Evolutionary conservation across 2,113 vertebrate genomes (phyloP), one percentile per base, ranked within the genome.

Genomic region (Tragelaphus imberbis): DNA sequence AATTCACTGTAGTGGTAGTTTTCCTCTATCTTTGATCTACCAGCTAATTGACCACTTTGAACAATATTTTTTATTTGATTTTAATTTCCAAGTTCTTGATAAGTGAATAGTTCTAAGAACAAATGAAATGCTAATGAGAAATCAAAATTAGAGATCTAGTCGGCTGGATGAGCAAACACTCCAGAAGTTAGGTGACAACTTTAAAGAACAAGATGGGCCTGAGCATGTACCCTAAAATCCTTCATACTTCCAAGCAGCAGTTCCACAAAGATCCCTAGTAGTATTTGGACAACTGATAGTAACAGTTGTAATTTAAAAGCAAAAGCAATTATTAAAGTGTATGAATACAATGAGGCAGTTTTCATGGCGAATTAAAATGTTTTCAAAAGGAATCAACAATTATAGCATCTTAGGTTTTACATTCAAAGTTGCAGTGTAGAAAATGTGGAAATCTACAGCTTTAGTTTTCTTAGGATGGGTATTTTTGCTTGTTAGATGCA

Each of bases 371-470:
- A 84, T 94, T 92, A 95, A 88, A 88, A 86, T 93, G 25, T 68
- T 95, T 94, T 96, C 49, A 75, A 90, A 80, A 51, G 81, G 90
- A 97, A 84, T 84, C n/a, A 93, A 91, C 4, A 65, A 56, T 63
- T 33, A 47, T 88, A 94, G 63, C 27, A 59, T 47, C 27, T 71
- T 81, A 80, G 28, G 90, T 75, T 36, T 75, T 80, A 95, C n/a
- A 87, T 77, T 75, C 89, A 65, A 94, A 89, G 3, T 93, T 65
- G 19, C 36, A 95, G 16, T 71, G 77, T 71, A 88, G 77, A 95
- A 77, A 47, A 59, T 49, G 17, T 40, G 61, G 30, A 44, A 2
- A 7, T 61, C 58, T 88, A 16, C 6, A 59, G 16, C n/a, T 33
- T n/a, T 86, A 59, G 80, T 79, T 87, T 87, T 56, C 68, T 33